A percentile compares a stretch with the other conserved stretches of the same genome.
Evolutionary conservation across 2,113 vertebrate genomes (phyloP).

Genomic region (Cranoglanis bouderius): DNA sequence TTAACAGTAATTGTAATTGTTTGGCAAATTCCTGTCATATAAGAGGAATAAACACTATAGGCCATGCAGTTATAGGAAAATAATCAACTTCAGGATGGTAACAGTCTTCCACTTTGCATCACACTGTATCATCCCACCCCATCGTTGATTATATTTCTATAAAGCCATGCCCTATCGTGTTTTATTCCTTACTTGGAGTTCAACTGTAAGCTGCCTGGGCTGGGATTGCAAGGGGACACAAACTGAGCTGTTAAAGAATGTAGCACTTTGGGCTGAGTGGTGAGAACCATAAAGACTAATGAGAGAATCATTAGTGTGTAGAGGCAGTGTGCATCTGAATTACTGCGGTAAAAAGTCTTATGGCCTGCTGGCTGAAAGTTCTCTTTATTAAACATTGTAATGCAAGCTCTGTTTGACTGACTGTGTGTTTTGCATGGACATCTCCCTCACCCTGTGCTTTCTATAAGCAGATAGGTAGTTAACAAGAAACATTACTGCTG

Average conservation of each 20-base stretch:
- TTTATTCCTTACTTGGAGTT: neutral
- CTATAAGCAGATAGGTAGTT: slow-evolving; percentile 27
- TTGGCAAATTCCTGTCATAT: neutral
- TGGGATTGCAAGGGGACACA: neutral
- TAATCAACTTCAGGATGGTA: neutral
- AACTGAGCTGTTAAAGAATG: neutral
- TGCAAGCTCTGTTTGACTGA: neutral
- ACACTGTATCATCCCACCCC: neutral
- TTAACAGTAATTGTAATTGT: neutral
- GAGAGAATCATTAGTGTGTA: slow-evolving; percentile 8
- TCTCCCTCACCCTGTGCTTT: slow-evolving; percentile 21
- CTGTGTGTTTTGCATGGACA: slow-evolving; percentile 14
- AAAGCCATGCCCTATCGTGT: neutral
- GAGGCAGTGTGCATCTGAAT: neutral
- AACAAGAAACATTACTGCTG: slow-evolving; percentile 19
- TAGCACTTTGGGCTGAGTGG: neutral
- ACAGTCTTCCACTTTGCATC: neutral
- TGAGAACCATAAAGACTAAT: neutral
- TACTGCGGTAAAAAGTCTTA: neutral
- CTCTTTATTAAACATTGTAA: neutral
- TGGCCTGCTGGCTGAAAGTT: neutral
- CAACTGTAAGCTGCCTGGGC: neutral
- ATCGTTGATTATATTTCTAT: neutral
- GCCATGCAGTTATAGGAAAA: neutral
- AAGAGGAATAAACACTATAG: neutral